phyloP scores from a whole-genome alignment of 1,140 invertebrate species.

The Bombus ignitus region DNA sequence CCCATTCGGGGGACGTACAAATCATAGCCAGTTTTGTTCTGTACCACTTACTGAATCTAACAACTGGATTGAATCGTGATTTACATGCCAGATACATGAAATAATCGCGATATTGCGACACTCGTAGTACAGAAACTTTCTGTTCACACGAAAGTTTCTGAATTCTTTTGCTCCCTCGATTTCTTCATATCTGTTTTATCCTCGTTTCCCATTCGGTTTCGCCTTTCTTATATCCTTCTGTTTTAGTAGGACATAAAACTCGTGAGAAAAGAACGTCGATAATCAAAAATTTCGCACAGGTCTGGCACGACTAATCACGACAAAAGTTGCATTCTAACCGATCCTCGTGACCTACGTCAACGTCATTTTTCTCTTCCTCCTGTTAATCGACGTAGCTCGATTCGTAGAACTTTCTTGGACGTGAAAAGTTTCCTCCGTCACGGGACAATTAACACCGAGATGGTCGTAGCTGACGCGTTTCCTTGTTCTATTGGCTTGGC shows the following conservation, averaged over 20 bases:
- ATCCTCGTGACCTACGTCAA: background rate
- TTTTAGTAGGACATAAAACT: background rate
- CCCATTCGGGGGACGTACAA: background rate
- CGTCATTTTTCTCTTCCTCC: background rate
- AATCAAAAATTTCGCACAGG: too few relatives aligned
- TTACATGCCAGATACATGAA: conserved; percentile 5
- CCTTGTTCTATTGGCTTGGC: too few relatives aligned
- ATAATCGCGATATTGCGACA: background rate
- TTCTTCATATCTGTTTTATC: background rate
- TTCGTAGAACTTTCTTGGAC: background rate
- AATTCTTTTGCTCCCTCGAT: background rate
- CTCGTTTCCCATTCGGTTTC: background rate
- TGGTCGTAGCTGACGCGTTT: background rate
- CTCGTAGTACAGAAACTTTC: background rate
- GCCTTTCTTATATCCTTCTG: background rate
- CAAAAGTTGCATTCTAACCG: background rate
- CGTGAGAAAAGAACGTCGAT: background rate
- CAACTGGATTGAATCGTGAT: background rate
- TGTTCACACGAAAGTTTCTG: background rate
- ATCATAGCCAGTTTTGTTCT: background rate
- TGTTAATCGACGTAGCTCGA: background rate
- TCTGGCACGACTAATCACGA: too few relatives aligned
- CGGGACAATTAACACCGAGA: background rate
- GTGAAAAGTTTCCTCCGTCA: background rate
- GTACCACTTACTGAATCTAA: background rate